Conservation (phyloP, 2,113 vertebrate genomes). For the Cyanoderma ruficeps region DNA sequence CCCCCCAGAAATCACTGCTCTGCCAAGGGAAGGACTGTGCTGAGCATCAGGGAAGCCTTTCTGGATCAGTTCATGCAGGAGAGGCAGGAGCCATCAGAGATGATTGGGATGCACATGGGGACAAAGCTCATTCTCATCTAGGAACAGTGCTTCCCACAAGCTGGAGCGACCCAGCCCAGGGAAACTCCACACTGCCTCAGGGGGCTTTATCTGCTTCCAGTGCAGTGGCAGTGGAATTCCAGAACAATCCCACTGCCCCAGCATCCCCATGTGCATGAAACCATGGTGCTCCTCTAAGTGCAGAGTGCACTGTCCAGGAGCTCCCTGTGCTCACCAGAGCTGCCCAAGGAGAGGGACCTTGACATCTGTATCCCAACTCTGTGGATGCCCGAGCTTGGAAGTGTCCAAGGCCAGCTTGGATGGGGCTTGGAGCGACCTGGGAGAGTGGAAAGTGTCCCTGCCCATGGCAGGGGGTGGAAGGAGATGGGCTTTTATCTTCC, state of each 20-base stretch:
- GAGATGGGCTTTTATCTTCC: neutral
- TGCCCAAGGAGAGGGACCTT: neutral
- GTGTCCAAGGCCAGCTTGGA: neutral
- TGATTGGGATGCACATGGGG: rapidly evolving
- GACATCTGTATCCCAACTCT: neutral
- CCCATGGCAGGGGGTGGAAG: neutral
- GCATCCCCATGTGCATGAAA: rapidly evolving
- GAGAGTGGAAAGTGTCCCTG: neutral
- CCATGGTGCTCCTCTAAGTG: neutral
- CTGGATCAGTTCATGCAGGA: neutral
- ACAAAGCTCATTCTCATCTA: rapidly evolving
- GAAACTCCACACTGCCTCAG: rapidly evolving
- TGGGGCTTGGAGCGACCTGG: neutral
- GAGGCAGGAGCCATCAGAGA: neutral
- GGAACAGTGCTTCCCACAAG: neutral
- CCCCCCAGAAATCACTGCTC: neutral
- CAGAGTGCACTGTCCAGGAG: neutral
- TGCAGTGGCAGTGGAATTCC: rapidly evolving
- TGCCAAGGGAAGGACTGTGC: neutral
- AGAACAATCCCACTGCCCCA: neutral
- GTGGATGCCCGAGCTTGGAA: neutral
- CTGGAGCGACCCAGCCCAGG: neutral
- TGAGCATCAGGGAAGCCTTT: neutral
- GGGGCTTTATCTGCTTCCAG: neutral
- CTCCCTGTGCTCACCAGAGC: neutral